Evolutionary conservation across 2,113 vertebrate genomes (phyloP).

Genomic region (Platycercus adscitus): DNA sequence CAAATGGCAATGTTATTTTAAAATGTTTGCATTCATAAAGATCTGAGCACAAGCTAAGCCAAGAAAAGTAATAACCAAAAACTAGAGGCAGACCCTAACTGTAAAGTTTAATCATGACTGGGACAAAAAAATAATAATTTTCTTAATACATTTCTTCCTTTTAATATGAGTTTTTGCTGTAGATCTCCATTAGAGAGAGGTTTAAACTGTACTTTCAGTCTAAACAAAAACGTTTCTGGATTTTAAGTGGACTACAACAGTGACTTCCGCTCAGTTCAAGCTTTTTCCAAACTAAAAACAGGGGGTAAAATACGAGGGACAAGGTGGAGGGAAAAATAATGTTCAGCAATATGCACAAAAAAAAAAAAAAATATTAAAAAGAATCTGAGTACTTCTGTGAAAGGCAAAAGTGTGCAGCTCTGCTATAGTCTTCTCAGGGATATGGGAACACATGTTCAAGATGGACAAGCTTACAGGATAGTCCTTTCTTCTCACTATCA

Average conservation of each 20-base stretch:
- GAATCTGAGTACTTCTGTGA: background rate
- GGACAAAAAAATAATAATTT: background rate
- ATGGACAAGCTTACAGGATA: background rate
- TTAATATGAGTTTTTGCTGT: background rate
- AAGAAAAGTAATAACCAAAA: background rate
- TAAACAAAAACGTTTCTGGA: background rate
- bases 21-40: background rate
- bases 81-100: rapidly evolving
- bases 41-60: background rate
- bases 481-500: background rate
- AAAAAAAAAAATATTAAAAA: background rate
- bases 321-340: background rate
- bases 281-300: background rate
- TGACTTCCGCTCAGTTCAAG: background rate
- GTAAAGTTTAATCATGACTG: background rate
- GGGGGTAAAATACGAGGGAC: background rate
- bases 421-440: background rate
- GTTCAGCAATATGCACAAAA: background rate
- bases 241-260: background rate
- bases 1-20: background rate
- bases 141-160: background rate
- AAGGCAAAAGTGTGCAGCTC: background rate
- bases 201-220: background rate
- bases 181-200: background rate
- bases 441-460: background rate